Evolutionary conservation across 2,888 invertebrate genomes (phyloP), one percentile per base, ranked within the genome.

Genomic region (Drosophila mayaguana): DNA sequence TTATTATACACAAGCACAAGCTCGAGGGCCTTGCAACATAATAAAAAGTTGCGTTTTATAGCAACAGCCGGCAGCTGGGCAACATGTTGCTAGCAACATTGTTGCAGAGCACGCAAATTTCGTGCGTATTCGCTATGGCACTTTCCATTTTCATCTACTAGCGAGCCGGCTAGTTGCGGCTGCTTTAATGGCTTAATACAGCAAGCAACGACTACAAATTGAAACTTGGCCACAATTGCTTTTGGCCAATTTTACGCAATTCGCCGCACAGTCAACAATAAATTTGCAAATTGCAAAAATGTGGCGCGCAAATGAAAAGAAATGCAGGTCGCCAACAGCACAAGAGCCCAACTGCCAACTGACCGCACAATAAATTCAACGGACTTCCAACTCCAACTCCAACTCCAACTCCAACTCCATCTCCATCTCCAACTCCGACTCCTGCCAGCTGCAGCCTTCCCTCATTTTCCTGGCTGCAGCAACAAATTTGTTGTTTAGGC

Each of bases 191-290:
- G 68, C 80, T 80, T 78, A 78, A 80, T 80, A 80, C 72, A 75
- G 46, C 65, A 3, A 50, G 28, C 28, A 32, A 51, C 18, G 43
- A 54, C 32, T 40, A 50, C 76, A 81, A 87, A 86, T 86, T 89
- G 87, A 89, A 89, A 84, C 89, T 86, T 77, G 78, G 74, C 84
- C 77, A 81, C 88, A 86, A 88, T 78, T 75, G 83, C 72, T 50
- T 50, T 68, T 70, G 69, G 76, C 84, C 84, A 89, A 87, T 87
- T 87, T 89, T 84, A 89, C 88, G 89, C 89, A 87, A 87, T 87
- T 89, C 89, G 85, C 60, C 81, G 87, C 88, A 50, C 50, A 84
- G 88, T 85, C 88, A 89, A 84, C 86, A 81, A 82, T 83, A 89
- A 89, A 86, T 89, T 86, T 80, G 80, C 71, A 87, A 80, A 80